phyloP scores from a whole-genome alignment of 2,888 invertebrate genomes.

The Synergus japonicus region DNA sequence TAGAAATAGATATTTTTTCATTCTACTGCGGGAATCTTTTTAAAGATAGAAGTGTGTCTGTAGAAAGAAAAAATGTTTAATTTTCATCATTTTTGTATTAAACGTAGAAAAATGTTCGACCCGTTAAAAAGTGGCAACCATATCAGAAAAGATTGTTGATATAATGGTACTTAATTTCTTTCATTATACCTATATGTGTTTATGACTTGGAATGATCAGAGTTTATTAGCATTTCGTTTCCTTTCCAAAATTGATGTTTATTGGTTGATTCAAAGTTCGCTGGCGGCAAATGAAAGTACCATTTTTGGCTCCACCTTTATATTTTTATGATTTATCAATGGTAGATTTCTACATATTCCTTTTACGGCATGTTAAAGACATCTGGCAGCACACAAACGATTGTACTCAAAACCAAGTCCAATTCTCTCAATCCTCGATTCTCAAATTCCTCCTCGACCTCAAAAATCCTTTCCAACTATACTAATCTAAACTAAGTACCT shows the following conservation, averaged over 20 bases:
- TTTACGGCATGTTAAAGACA: slow-evolving; percentile 41
- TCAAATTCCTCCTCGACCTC: slow-evolving; percentile 24
- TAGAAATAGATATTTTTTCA: too few species aligned
- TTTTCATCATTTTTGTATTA: too few species aligned
- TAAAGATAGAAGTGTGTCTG: too few species aligned
- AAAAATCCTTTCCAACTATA: slow-evolving; percentile 23
- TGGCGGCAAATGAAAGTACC: slow-evolving; percentile 31
- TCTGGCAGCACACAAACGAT: slow-evolving; percentile 36
- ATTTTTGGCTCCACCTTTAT: slow-evolving; percentile 36
- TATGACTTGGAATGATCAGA: slow-evolving; percentile 55
- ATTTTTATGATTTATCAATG: slow-evolving; percentile 42
- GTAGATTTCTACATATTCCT: slow-evolving; percentile 36
- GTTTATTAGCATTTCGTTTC: slow-evolving; percentile 44
- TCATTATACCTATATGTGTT: slow-evolving; percentile 39
- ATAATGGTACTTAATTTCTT: slow-evolving; percentile 35
- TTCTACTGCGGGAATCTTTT: too few species aligned
- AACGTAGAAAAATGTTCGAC: neutral
- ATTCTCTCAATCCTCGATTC: slow-evolving; percentile 17
- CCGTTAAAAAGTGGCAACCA: slow-evolving; percentile 43
- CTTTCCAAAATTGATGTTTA: slow-evolving; percentile 43
- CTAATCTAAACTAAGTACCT: slow-evolving; percentile 38
- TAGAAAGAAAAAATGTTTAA: too few species aligned
- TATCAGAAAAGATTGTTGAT: neutral
- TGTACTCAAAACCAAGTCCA: slow-evolving; percentile 19
- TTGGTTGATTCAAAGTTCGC: slow-evolving; percentile 46